Conservation (phyloP, 2,797 vertebrate genomes). For the Trematocara caparti region DNA sequence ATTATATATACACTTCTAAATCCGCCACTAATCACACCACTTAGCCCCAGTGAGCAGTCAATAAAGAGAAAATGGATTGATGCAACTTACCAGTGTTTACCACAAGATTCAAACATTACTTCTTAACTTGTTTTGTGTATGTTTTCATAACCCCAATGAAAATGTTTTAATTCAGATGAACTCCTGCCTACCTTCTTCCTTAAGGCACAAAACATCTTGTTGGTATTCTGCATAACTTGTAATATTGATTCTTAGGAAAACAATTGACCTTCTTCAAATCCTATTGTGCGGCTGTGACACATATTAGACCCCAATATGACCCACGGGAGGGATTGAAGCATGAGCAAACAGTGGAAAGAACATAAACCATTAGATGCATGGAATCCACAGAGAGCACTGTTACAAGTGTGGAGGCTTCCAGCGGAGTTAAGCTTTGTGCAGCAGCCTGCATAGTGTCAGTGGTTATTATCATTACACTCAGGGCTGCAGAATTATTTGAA, state of each 20-base stretch:
- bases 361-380: constrained; percentile 43
- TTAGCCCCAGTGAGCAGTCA: constrained; percentile 30
- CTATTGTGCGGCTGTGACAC: constrained; percentile 32
- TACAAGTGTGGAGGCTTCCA: neutral
- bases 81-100: constrained; percentile 1
- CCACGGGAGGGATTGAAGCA: constrained; percentile 35
- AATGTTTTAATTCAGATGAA: neutral
- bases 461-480: neutral
- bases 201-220: neutral
- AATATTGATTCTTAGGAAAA: neutral
- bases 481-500: neutral
- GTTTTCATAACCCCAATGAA: neutral
- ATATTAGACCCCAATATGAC: constrained; percentile 36
- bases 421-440: neutral
- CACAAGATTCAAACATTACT: neutral
- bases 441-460: neutral
- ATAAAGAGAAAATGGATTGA: constrained; percentile 14
- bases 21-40: constrained; percentile 37
- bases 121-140: neutral
- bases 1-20: constrained; percentile 55
- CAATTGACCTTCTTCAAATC: constrained; percentile 45
- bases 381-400: neutral
- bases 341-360: constrained; percentile 34
- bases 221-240: neutral
- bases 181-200: neutral